Evolutionary conservation across 2,113 vertebrate species (phyloP).

Genomic region (Tonatia bakeri): DNA sequence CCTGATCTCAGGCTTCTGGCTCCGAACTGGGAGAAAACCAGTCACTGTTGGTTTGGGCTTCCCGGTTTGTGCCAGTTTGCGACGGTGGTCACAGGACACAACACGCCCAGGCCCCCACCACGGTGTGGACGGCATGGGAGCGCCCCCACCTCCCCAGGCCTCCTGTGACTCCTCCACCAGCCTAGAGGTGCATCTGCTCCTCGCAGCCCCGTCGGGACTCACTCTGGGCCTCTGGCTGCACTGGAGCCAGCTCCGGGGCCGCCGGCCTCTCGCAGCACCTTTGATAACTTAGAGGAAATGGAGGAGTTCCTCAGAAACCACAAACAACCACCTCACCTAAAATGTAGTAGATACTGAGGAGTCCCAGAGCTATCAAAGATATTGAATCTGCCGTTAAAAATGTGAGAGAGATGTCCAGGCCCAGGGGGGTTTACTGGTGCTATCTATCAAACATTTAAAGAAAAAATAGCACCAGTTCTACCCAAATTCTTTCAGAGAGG

Average conservation of each 20-base stretch:
- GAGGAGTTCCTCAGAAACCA: background rate
- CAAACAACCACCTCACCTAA: background rate
- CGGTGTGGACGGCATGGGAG: fast-evolving
- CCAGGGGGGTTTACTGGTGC: background rate
- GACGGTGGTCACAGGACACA: background rate
- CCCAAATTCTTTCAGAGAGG: background rate
- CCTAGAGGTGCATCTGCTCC: background rate
- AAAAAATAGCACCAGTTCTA: background rate
- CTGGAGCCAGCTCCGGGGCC: too few relatives aligned
- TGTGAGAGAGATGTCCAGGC: background rate
- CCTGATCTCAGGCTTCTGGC: too few relatives aligned
- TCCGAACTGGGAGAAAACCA: background rate
- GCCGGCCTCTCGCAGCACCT: too few relatives aligned
- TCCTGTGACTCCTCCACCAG: background rate
- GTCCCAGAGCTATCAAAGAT: background rate
- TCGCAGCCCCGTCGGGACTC: background rate
- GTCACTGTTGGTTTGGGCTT: background rate
- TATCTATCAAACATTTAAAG: background rate
- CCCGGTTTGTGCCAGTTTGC: too few relatives aligned
- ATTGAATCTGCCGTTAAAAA: background rate
- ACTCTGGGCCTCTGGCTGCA: background rate
- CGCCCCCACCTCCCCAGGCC: too few relatives aligned
- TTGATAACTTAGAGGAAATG: background rate
- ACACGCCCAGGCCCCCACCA: fast-evolving
- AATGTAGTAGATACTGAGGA: background rate